phyloP scores from a whole-genome alignment of 2,797 vertebrate genomes.

The Paratrypauchen microcephalus region DNA sequence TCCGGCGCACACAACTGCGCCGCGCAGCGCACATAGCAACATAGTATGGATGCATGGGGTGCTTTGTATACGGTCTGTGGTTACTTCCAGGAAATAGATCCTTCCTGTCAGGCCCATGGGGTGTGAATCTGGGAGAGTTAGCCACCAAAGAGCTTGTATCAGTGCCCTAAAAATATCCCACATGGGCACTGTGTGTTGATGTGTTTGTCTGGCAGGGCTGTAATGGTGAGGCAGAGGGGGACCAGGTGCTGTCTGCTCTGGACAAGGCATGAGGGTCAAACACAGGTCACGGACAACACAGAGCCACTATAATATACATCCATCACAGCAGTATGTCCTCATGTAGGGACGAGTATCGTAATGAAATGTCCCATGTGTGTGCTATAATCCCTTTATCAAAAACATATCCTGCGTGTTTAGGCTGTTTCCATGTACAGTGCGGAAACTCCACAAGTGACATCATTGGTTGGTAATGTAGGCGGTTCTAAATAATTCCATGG shows the following conservation, averaged over 20 bases:
- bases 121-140: constrained; percentile 64
- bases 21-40: too few species aligned
- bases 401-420: too few species aligned
- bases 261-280: constrained; percentile 61
- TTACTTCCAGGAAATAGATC: constrained; percentile 79
- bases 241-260: constrained; percentile 69
- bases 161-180: constrained; percentile 60
- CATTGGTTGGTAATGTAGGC: too few species aligned
- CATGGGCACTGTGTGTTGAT: constrained; percentile 23
- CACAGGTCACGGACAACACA: constrained; percentile 49
- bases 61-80: constrained; percentile 65
- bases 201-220: constrained; percentile 53
- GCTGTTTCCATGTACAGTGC: too few species aligned
- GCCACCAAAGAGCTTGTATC: constrained; percentile 51
- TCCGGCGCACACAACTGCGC: too few species aligned
- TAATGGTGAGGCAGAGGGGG: constrained; percentile 62
- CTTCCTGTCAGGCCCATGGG: constrained; percentile 71
- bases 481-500: too few species aligned
- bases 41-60: constrained; percentile 21
- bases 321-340: constrained; percentile 34
- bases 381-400: constrained; percentile 2
- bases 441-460: too few species aligned
- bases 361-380: constrained; percentile 10
- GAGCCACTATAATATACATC: constrained; percentile 30
- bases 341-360: constrained; percentile 10